A percentile compares a stretch with the other conserved stretches of the same genome.
These are phyloP conservation scores for Dolichotis patagonum DNA, from an alignment of 2,113 vertebrate species.

Conservation along the genomic window DNA sequence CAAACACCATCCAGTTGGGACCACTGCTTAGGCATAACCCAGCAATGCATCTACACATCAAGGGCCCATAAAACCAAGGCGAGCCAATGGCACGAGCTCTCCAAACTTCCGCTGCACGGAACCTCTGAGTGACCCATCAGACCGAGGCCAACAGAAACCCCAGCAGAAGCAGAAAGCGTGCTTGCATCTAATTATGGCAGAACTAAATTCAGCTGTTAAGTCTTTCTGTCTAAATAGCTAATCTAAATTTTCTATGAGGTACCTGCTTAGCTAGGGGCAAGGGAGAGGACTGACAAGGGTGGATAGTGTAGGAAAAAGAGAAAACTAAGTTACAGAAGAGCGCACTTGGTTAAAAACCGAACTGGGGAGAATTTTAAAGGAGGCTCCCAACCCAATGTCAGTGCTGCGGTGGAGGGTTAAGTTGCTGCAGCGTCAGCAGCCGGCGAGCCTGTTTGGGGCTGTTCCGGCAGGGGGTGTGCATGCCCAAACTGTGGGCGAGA, in stretches of 20 bases:
- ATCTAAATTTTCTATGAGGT: conserved; percentile 82
- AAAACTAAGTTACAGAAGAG: conserved; percentile 79
- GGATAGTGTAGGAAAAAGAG: conserved; percentile 77
- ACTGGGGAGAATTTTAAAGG: conserved; percentile 83
- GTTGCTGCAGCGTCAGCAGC: conserved; percentile 83
- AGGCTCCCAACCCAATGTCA: conserved; percentile 86
- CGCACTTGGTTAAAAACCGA: conserved; percentile 83
- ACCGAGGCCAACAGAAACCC: conserved; percentile 83
- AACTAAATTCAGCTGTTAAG: conserved; percentile 79
- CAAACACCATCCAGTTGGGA: conserved; percentile 82
- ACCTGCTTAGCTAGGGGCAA: conserved; percentile 73
- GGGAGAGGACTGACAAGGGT: conserved; percentile 71
- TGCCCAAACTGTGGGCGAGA: conserved; percentile 87
- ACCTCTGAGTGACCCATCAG: conserved; percentile 82
- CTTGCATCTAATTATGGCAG: conserved; percentile 77
- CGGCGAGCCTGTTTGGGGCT: conserved; percentile 82
- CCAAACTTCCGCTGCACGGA: conserved; percentile 79
- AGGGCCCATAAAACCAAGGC: conserved; percentile 83
- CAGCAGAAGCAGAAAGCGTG: conserved; percentile 86
- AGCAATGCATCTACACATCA: conserved; percentile 73
- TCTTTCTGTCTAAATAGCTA: conserved; percentile 84
- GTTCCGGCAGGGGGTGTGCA: conserved; percentile 81
- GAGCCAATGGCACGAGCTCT: conserved; percentile 80
- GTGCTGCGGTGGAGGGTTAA: conserved; percentile 80
- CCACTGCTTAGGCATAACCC: conserved; percentile 64